phyloP scores from a whole-genome alignment of 1,140 invertebrate genomes.

The Solen grandis region DNA sequence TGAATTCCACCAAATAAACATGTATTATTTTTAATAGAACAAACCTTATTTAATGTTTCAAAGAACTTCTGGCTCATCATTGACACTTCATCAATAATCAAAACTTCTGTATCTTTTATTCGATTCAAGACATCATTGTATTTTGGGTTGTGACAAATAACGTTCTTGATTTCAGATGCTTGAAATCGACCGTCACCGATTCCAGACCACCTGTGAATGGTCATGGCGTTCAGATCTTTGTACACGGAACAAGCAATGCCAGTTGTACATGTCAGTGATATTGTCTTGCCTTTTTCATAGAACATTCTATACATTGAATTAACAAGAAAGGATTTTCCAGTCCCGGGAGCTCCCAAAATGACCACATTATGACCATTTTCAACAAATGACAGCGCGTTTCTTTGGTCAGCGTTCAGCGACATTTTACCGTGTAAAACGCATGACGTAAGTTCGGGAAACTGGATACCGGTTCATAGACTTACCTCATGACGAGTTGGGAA shows the following conservation, averaged over 20 bases:
- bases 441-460: too few relatives aligned
- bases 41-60: conserved; percentile 7
- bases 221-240: conserved; percentile 19
- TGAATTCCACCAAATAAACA: conserved; percentile 28
- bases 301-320: background rate
- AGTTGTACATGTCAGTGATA: conserved; percentile 22
- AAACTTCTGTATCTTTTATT: conserved; percentile 13
- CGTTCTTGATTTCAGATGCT: background rate
- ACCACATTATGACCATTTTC: conserved; percentile 16
- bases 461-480: too few relatives aligned
- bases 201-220: conserved; percentile 45
- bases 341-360: conserved; percentile 26
- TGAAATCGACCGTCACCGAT: conserved; percentile 23
- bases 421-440: too few relatives aligned
- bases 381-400: conserved; percentile 4
- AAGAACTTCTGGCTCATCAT: conserved; percentile 10
- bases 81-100: conserved; percentile 31
- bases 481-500: too few relatives aligned
- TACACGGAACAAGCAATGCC: conserved; percentile 28
- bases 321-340: conserved; percentile 15
- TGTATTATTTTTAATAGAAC: conserved; percentile 6
- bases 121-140: background rate
- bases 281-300: background rate
- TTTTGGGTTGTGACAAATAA: background rate
- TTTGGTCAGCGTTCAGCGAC: conserved; percentile 23